Conservation (phyloP, 2,888 invertebrate species). For the Lepidochrysops patricia region DNA sequence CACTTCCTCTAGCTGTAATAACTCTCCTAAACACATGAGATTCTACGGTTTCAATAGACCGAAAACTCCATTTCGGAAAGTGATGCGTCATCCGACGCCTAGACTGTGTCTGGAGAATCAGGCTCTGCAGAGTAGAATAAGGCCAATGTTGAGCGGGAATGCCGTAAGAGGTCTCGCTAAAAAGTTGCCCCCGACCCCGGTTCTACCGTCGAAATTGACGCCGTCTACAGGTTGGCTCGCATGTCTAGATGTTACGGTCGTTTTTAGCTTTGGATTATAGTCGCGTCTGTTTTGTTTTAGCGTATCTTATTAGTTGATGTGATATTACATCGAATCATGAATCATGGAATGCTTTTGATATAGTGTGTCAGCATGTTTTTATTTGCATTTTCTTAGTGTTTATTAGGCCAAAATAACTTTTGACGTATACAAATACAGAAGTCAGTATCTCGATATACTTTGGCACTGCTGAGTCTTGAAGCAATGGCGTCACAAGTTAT, state of each 20-base stretch:
- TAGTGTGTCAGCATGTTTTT: conserved; percentile 3
- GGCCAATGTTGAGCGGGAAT: conserved; percentile 43
- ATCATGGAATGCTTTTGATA: conserved; percentile 32
- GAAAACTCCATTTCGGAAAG: conserved; percentile 55
- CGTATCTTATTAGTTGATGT: conserved; percentile 25
- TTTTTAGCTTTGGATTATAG: conserved; percentile 26
- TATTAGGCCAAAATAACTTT: background rate
- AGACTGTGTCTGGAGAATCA: conserved; percentile 52
- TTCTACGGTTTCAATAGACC: conserved; percentile 53
- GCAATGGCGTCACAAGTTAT: background rate
- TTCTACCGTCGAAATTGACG: conserved; percentile 71
- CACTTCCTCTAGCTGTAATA: conserved; percentile 77
- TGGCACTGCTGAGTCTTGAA: background rate
- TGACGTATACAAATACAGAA: background rate
- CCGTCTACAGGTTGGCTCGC: conserved; percentile 63
- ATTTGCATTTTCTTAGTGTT: background rate
- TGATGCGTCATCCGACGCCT: conserved; percentile 50
- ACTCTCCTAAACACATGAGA: conserved; percentile 76
- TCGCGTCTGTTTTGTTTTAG: conserved; percentile 26
- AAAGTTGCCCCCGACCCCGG: conserved; percentile 62
- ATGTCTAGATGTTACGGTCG: conserved; percentile 35
- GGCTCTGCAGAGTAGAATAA: conserved; percentile 35
- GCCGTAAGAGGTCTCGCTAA: conserved; percentile 61
- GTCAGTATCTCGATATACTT: background rate
- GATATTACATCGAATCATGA: conserved; percentile 34